These are phyloP conservation scores for Parotia lawesii DNA, from an alignment of 2,113 vertebrate genomes.

Conservation along the genomic window DNA sequence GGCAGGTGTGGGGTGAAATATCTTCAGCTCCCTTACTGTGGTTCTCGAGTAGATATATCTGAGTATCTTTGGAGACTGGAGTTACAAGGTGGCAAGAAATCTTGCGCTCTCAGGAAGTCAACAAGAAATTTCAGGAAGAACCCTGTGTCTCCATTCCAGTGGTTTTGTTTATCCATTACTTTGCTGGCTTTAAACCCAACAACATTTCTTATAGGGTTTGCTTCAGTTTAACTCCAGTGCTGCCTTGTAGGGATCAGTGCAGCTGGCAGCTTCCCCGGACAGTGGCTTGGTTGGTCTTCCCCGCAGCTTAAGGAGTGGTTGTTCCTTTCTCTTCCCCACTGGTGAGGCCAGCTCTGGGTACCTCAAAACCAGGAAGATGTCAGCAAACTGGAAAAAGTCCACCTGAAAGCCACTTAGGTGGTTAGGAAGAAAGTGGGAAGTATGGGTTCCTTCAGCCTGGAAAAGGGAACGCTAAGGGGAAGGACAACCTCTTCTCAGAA, in stretches of 20 bases:
- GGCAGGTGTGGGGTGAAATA: background rate
- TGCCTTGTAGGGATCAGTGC: fast-evolving
- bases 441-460: background rate
- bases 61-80: background rate
- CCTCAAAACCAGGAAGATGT: background rate
- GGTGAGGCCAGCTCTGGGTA: background rate
- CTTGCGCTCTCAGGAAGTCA: background rate
- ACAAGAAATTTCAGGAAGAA: background rate
- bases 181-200: background rate
- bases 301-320: background rate
- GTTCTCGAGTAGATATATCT: background rate
- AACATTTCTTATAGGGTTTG: background rate
- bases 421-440: background rate
- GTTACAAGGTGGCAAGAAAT: background rate
- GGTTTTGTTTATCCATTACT: background rate
- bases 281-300: background rate
- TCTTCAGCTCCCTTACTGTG: background rate
- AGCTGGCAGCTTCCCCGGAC: background rate
- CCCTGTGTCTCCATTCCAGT: background rate
- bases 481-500: background rate
- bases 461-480: background rate
- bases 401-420: background rate
- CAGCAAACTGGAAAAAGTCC: background rate
- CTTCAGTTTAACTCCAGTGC: background rate
- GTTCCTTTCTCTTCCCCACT: background rate